Base-by-base conservation (phyloP, 2,113 vertebrate genomes). In the Onychorhynchus coronatus region DNA sequence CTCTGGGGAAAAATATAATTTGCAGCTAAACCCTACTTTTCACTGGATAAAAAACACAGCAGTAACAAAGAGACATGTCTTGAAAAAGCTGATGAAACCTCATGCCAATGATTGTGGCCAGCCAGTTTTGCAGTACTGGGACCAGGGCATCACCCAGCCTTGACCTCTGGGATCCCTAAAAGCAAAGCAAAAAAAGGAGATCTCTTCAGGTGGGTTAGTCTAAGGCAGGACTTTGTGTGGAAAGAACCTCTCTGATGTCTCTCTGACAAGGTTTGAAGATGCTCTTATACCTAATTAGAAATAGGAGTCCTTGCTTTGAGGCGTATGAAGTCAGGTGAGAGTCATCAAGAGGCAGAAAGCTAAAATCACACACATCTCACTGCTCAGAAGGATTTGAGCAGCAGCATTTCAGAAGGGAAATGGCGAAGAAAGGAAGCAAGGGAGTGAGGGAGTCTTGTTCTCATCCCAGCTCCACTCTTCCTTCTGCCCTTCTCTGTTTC, bases 11-110 rank as follows among this genome's bases (percentile, higher is more conserved):
- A 92, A 82, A 78, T 56, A 79, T 6, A 6, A 62, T 82, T 92
- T 91, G 41, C 53, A 52, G 71, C 85, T 68, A 89, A 92, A 65
- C 8, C 7, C 31, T 61, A 27, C 37, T 87, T 91, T 50, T 91
- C 44, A 53, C 30, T 28, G 7, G 44, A 33, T 52, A 89, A 85
- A 88, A 88, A 96, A 25, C 44, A 75, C 14, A 59, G 39, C 28
- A 70, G 37, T 46, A 53, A 80, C n/a, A 83, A 70, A 66, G 52
- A 41, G 49, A 21, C 9, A 18, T 0, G 0, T 42, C 65, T 65
- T 59, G 27, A 63, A 78, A 86, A 87, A 71, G 27, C 59, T 63
- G 79, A 35, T 5, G 11, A 35, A n/a, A 52, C 7, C 27, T 18
- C 6, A 1, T 70, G 66, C 7, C 79, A 61, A 35, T 61, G 8